These are phyloP conservation scores for Ammodytes marinus DNA, from an alignment of 2,113 vertebrate genomes.

Conservation along the genomic window DNA sequence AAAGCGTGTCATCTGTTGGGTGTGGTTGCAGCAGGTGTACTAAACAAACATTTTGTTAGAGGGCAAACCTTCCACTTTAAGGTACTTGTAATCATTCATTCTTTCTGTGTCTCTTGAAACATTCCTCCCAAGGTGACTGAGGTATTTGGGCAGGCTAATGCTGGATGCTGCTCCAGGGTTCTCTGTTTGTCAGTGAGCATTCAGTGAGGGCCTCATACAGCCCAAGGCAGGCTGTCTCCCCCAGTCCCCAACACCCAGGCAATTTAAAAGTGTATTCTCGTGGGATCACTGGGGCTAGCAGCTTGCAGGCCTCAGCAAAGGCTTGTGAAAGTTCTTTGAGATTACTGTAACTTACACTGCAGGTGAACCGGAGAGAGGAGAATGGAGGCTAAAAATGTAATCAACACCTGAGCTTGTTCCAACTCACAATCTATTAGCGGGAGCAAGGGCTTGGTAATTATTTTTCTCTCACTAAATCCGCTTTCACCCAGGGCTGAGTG, in stretches of 20 bases:
- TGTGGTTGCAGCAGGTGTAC: too few species aligned
- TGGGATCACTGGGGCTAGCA: slow-evolving; percentile 62
- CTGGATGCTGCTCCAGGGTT: slow-evolving; percentile 46
- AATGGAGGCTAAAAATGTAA: slow-evolving; percentile 75
- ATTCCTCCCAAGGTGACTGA: slow-evolving; percentile 60
- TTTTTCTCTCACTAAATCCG: slow-evolving; percentile 57
- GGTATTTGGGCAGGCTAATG: slow-evolving; percentile 28
- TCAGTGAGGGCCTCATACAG: slow-evolving; percentile 49
- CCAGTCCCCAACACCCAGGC: slow-evolving; percentile 47
- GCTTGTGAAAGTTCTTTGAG: slow-evolving; percentile 53
- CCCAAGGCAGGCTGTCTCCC: slow-evolving; percentile 45
- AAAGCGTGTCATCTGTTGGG: too few species aligned
- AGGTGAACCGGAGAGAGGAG: slow-evolving; percentile 50
- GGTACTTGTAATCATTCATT: neutral
- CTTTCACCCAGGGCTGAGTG: slow-evolving; percentile 28
- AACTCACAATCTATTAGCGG: slow-evolving; percentile 70
- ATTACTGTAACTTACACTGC: slow-evolving; percentile 65
- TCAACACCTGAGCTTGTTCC: slow-evolving; percentile 62
- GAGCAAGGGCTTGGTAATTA: slow-evolving; percentile 59
- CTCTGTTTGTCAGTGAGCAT: slow-evolving; percentile 35
- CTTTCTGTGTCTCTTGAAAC: slow-evolving; percentile 7
- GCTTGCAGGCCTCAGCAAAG: slow-evolving; percentile 67
- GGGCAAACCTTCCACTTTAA: neutral
- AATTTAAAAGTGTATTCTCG: slow-evolving; percentile 71
- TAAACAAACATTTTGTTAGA: neutral